Conservation (phyloP, 2,113 vertebrate genomes). For the Rissa tridactyla region DNA sequence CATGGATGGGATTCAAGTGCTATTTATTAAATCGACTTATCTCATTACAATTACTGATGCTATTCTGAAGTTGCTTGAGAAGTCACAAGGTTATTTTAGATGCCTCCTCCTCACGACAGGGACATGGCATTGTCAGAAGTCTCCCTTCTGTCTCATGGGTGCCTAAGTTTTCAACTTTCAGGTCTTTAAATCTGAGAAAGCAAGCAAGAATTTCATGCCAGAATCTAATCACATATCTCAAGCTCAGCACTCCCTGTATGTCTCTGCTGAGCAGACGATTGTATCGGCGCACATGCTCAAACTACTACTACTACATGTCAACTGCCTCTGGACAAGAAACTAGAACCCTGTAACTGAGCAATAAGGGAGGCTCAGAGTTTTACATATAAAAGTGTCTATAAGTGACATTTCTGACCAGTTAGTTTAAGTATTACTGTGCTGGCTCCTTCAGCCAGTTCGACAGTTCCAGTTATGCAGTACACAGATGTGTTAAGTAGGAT, state of each 20-base stretch:
- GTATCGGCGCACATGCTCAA: rapidly evolving
- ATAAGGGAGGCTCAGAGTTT: neutral
- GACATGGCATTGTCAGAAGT: neutral
- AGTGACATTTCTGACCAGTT: neutral
- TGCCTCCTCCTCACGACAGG: neutral
- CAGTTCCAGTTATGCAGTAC: rapidly evolving
- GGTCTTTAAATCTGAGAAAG: neutral
- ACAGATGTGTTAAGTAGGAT: rapidly evolving
- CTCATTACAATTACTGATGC: neutral
- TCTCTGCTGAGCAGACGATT: neutral
- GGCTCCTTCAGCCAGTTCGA: neutral
- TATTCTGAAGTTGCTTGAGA: neutral
- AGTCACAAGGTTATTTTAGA: neutral
- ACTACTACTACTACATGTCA: too few species aligned
- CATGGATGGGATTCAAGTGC: neutral
- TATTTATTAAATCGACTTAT: neutral
- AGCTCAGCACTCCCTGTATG: neutral
- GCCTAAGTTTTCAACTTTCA: neutral
- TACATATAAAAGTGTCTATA: neutral
- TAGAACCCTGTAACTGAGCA: neutral
- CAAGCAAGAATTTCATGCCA: neutral
- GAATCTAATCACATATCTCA: neutral
- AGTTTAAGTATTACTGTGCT: neutral
- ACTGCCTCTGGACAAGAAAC: neutral
- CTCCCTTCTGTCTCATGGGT: neutral